A percentile compares a stretch with the other conserved stretches of the same genome.
Conservation (phyloP, 2,113 vertebrate species). For the human (Homo sapiens) region GRCh38 chr1:22192501-22193000, state of each 20-base stretch:
- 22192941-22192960: not conserved
- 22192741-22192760: not conserved
- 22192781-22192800: not conserved
- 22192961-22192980: not conserved
- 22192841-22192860: not conserved
- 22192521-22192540: too few relatives aligned
- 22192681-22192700: not conserved
- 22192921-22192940: not conserved
- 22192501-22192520: too few relatives aligned
- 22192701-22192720: too few relatives aligned
- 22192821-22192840: not conserved
- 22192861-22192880: not conserved
- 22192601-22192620: not conserved
- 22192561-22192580: too few relatives aligned
- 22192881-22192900: not conserved
- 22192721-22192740: not conserved
- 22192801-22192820: not conserved
- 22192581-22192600: too few relatives aligned
- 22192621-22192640: not conserved
- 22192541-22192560: too few relatives aligned
- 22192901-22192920: not conserved
- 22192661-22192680: not conserved
- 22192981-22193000: not conserved
- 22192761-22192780: not conserved
- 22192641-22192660: not conserved